Conservation (phyloP, 2,113 vertebrate species). For the Synchiropus splendidus region DNA sequence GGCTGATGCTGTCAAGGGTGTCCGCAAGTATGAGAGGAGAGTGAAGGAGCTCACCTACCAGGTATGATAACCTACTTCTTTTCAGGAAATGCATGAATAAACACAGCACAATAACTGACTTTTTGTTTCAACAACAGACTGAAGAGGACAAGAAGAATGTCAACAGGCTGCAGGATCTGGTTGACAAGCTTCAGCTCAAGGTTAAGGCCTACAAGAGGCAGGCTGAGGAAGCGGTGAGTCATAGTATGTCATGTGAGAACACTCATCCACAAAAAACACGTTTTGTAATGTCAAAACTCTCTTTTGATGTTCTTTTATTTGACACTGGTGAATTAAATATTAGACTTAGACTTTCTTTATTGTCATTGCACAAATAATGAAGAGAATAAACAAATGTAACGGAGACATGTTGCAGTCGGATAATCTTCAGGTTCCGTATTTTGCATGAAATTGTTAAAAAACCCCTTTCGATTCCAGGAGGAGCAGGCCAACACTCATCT, state of each 20-base stretch:
- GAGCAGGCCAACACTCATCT: slow-evolving; percentile 52
- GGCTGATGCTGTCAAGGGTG: slow-evolving; percentile 48
- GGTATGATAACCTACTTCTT: slow-evolving; percentile 11
- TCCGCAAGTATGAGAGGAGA: slow-evolving; percentile 59
- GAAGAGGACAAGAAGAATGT: slow-evolving; percentile 55
- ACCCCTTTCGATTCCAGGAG: too few relatives aligned
- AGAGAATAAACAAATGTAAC: too few relatives aligned
- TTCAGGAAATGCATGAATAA: neutral
- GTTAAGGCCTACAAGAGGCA: slow-evolving; percentile 90
- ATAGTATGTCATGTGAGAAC: too few relatives aligned
- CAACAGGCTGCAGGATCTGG: slow-evolving; percentile 58
- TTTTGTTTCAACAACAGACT: slow-evolving; percentile 24
- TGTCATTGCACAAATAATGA: too few relatives aligned
- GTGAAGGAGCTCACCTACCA: slow-evolving; percentile 58
- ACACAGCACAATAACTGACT: neutral
- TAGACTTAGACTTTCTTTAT: too few relatives aligned
- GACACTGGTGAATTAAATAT: too few relatives aligned
- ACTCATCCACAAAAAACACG: too few relatives aligned
- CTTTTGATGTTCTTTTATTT: too few relatives aligned
- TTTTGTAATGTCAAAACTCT: too few relatives aligned
- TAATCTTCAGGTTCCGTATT: too few relatives aligned
- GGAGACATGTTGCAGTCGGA: too few relatives aligned
- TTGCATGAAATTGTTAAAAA: too few relatives aligned
- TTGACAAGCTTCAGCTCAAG: slow-evolving; percentile 77
- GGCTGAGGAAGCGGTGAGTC: slow-evolving; percentile 77